Evolutionary conservation across 2,113 vertebrate genomes (phyloP).

Genomic region (Oryzias curvinotus): DNA sequence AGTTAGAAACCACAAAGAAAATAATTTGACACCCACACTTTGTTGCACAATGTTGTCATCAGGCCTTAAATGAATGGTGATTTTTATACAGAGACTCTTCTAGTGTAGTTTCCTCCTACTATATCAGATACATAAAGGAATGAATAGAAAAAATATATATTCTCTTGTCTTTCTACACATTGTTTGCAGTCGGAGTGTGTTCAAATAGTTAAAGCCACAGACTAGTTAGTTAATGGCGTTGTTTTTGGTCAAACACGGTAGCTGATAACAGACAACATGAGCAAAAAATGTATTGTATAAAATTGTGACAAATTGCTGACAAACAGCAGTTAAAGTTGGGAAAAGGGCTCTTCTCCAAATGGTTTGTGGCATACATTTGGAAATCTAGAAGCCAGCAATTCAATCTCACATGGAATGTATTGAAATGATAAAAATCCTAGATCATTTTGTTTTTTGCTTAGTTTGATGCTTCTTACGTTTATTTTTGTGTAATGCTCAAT

Average conservation of each 20-base stretch:
- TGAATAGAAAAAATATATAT: neutral
- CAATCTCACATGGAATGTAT: too few relatives aligned
- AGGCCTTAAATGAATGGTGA: slow-evolving; percentile 57
- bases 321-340: too few relatives aligned
- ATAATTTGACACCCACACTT: slow-evolving; percentile 61
- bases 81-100: slow-evolving; percentile 26
- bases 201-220: neutral
- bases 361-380: too few relatives aligned
- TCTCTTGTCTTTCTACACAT: neutral
- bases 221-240: neutral
- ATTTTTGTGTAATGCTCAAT: slow-evolving; percentile 3
- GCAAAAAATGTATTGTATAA: too few relatives aligned
- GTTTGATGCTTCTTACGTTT: neutral
- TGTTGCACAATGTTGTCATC: slow-evolving; percentile 61
- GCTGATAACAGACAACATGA: too few relatives aligned
- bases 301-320: too few relatives aligned
- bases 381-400: too few relatives aligned
- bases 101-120: slow-evolving; percentile 10
- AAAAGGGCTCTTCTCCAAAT: too few relatives aligned
- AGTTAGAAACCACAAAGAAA: slow-evolving; percentile 55
- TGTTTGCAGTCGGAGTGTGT: neutral
- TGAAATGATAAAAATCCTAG: too few relatives aligned
- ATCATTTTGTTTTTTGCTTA: too few relatives aligned
- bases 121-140: neutral
- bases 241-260: too few relatives aligned